Conservation (phyloP, 2,113 vertebrate genomes). For the Poeciliopsis prolifica region DNA sequence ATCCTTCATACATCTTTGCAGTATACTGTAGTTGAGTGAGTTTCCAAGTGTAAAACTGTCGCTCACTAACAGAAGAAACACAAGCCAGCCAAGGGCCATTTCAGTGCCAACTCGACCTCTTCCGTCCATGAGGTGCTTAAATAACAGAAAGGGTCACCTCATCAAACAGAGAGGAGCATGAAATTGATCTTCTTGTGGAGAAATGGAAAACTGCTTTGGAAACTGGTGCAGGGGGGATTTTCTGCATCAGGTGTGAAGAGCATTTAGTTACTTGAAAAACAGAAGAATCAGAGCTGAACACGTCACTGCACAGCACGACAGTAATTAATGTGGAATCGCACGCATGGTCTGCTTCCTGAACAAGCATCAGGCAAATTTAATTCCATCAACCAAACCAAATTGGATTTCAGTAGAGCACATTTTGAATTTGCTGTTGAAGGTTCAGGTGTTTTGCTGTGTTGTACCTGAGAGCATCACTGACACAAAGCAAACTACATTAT, state of each 20-base stretch:
- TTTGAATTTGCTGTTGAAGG: neutral
- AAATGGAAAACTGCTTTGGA: conserved; percentile 23
- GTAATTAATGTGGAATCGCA: conserved; percentile 14
- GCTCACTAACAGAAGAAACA: conserved; percentile 39
- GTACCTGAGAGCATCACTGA: too few species aligned
- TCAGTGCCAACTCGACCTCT: conserved; percentile 32
- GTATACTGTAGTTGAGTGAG: conserved; percentile 53
- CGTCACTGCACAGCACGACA: conserved; percentile 10
- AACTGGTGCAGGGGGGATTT: conserved; percentile 5
- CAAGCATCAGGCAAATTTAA: neutral
- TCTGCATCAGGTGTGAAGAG: conserved; percentile 41
- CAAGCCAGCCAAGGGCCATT: conserved; percentile 60
- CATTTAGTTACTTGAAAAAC: conserved; percentile 45
- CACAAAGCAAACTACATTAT: neutral
- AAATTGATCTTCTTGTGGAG: conserved; percentile 44
- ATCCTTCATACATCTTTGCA: conserved; percentile 78
- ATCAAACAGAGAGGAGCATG: conserved; percentile 30
- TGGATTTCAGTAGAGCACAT: neutral
- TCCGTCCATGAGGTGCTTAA: conserved; percentile 60
- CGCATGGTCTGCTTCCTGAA: neutral
- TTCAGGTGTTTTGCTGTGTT: too few species aligned
- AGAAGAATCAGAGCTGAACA: conserved; percentile 12
- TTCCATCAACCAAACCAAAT: neutral
- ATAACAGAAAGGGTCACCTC: conserved; percentile 50
- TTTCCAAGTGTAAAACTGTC: conserved; percentile 5